These are phyloP conservation scores for Orthosia cruda DNA, from an alignment of 2,888 invertebrate genomes.

Conservation along the genomic window DNA sequence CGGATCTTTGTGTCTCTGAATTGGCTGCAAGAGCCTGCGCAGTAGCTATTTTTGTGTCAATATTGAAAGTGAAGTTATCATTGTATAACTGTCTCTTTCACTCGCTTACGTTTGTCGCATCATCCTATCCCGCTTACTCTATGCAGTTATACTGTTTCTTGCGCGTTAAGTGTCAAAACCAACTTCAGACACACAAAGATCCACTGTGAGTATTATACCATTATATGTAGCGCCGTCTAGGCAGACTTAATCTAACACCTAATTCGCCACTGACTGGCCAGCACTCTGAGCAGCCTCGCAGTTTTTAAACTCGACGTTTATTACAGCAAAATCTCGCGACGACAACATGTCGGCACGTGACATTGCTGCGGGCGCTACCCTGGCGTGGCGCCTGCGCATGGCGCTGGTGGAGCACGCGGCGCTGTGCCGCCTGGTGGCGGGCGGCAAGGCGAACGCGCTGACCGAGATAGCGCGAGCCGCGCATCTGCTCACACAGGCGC, in stretches of 20 bases:
- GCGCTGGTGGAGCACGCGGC: conserved; percentile 99
- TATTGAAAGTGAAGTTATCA: no score
- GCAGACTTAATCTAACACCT: not conserved
- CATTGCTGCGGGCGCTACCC: conserved; percentile 72
- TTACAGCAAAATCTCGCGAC: conserved; percentile 44
- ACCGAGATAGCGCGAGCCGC: conserved; percentile 93
- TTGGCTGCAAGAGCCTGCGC: no score
- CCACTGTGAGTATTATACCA: no score
- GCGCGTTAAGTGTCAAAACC: no score
- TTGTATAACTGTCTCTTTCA: no score
- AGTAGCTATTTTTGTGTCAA: no score
- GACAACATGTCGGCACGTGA: conserved; percentile 1
- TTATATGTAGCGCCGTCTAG: not conserved
- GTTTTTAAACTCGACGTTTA: conserved; percentile 2
- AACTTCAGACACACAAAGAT: no score
- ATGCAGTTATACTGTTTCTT: no score
- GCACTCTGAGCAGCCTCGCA: not conserved
- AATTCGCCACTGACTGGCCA: not conserved
- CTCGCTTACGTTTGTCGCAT: no score
- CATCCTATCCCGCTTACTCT: no score
- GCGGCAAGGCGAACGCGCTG: conserved; percentile 98
- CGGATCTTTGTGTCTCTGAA: no score
- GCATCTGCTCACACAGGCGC: conserved; percentile 67
- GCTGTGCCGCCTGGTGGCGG: conserved; percentile 99
- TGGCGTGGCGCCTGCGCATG: conserved; percentile 97